Percentiles rank a stretch among this genome's conserved stretches.
phyloP scores from a whole-genome alignment of 2,888 invertebrate genomes.

The Bibio marci region DNA sequence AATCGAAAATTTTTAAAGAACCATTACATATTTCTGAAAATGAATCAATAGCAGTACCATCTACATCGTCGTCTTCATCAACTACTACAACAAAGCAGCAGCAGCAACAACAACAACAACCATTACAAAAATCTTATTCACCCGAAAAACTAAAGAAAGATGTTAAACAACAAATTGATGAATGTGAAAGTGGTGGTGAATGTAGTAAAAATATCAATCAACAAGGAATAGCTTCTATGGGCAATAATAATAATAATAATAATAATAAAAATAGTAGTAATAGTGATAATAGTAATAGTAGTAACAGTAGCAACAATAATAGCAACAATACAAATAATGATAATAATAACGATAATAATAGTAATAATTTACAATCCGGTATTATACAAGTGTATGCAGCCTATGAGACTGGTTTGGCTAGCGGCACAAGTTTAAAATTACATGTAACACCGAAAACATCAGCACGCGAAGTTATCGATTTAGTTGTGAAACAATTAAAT shows the following conservation, averaged over 20 bases:
- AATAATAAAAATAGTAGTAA: too few relatives aligned
- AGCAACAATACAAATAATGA: constrained; percentile 9
- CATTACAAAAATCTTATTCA: neutral
- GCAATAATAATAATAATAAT: too few relatives aligned
- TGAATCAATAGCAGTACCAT: constrained; percentile 8
- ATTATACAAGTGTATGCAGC: constrained; percentile 79
- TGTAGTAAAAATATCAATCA: too few relatives aligned
- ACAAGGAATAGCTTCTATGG: too few relatives aligned
- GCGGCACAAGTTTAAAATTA: constrained; percentile 81
- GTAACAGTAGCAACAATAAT: constrained; percentile 1
- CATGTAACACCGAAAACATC: constrained; percentile 88
- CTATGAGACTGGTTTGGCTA: constrained; percentile 86
- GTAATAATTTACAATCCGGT: constrained; percentile 15
- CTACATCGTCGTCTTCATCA: constrained; percentile 3
- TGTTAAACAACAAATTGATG: neutral
- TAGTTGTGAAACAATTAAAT: constrained; percentile 90
- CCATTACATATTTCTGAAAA: constrained; percentile 15
- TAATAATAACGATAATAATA: neutral
- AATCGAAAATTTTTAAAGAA: constrained; percentile 27
- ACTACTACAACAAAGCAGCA: neutral
- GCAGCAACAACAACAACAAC: neutral
- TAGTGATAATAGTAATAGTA: too few relatives aligned
- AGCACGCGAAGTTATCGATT: constrained; percentile 84
- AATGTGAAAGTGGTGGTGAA: too few relatives aligned
- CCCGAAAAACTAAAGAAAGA: neutral